A percentile compares a stretch with the other conserved stretches of the same genome.
Evolutionary conservation across 2,888 invertebrate species (phyloP).

Genomic region (Phorcus lineatus): DNA sequence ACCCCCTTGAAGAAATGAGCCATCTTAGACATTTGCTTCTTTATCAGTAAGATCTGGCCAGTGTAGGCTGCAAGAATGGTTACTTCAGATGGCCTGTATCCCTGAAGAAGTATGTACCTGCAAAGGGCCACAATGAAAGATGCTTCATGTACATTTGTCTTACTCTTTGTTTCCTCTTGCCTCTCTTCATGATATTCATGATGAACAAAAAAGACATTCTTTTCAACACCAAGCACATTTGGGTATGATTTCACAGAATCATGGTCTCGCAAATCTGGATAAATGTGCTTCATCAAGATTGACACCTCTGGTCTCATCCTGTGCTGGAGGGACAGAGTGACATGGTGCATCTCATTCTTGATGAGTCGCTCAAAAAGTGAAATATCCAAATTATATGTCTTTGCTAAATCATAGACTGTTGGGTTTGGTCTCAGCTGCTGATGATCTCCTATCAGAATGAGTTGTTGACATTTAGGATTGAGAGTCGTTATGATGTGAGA

Average conservation of each 20-base stretch:
- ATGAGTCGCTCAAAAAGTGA: constrained; percentile 90
- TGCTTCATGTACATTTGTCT: constrained; percentile 70
- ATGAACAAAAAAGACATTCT: constrained; percentile 68
- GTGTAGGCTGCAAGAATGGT: constrained; percentile 73
- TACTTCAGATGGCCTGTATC: constrained; percentile 63
- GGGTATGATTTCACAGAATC: constrained; percentile 53
- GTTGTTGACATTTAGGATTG: constrained; percentile 84
- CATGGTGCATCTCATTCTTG: constrained; percentile 80
- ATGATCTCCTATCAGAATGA: constrained; percentile 90
- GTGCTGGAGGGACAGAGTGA: constrained; percentile 80
- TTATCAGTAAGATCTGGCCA: constrained; percentile 65
- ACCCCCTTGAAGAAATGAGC: constrained; percentile 53
- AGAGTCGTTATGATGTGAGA: constrained; percentile 88
- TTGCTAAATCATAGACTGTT: constrained; percentile 82
- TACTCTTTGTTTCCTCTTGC: constrained; percentile 61
- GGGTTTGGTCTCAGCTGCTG: constrained; percentile 86
- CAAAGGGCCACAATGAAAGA: constrained; percentile 58
- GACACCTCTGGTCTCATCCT: constrained; percentile 74
- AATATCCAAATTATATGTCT: constrained; percentile 83
- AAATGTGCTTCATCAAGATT: constrained; percentile 62
- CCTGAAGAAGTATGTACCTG: constrained; percentile 68
- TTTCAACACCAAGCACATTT: constrained; percentile 59
- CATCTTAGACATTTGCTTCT: constrained; percentile 58
- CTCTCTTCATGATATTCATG: constrained; percentile 60
- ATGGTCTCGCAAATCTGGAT: constrained; percentile 65